phyloP scores from a whole-genome alignment of 2,113 vertebrate genomes.

The Ellobius talpinus region DNA sequence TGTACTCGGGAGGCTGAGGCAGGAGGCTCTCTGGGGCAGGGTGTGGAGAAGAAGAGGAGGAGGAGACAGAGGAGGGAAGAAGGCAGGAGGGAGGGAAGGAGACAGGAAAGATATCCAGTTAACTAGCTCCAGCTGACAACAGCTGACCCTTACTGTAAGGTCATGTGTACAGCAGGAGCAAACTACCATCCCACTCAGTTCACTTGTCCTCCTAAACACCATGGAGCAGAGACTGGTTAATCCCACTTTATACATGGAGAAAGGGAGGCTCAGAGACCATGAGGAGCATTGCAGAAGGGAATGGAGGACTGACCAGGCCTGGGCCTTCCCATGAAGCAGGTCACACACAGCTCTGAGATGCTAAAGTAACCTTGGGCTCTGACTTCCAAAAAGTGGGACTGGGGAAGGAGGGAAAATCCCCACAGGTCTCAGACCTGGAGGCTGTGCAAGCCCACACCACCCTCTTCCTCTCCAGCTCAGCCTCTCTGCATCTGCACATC shows the following conservation, averaged over 20 bases:
- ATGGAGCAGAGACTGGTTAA: not conserved
- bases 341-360: not conserved
- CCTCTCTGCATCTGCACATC: slow-evolving; percentile 62
- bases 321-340: not conserved
- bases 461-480: slow-evolving; percentile 50
- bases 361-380: not conserved
- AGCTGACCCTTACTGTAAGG: not conserved
- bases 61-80: not conserved
- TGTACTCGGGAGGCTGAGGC: not conserved
- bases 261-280: not conserved
- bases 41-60: not conserved
- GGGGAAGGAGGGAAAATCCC: not conserved
- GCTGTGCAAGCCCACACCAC: not conserved
- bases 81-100: not conserved
- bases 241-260: not conserved
- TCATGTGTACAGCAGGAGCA: not conserved
- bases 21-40: too few species aligned
- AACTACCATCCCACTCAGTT: not conserved
- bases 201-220: not conserved
- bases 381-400: not conserved
- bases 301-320: not conserved
- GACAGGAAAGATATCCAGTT: not conserved
- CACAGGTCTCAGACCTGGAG: not conserved
- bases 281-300: not conserved
- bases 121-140: not conserved